phyloP scores from a whole-genome alignment of 2,888 invertebrate genomes.

The Muscina levida region DNA sequence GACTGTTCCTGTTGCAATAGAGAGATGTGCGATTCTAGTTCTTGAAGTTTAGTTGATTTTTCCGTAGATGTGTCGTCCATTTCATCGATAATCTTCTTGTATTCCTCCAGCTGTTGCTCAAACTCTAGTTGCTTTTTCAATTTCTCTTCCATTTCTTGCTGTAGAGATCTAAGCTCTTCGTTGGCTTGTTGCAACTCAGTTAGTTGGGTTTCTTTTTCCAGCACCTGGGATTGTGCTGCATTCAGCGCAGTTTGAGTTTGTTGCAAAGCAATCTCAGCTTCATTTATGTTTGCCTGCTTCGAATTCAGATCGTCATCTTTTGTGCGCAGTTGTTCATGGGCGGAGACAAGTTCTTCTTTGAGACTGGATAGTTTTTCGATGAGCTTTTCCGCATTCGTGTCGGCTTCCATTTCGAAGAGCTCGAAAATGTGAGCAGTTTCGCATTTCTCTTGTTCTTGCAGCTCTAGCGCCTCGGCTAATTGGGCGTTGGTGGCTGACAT shows the following conservation, averaged over 20 bases:
- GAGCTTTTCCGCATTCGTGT: slow-evolving; percentile 72
- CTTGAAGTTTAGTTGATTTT: slow-evolving; percentile 65
- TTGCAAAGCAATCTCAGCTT: slow-evolving; percentile 45
- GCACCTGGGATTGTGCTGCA: slow-evolving; percentile 56
- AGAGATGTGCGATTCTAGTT: slow-evolving; percentile 67
- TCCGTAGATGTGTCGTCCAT: slow-evolving; percentile 71
- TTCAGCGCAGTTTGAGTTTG: slow-evolving; percentile 57
- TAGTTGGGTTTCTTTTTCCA: slow-evolving; percentile 68
- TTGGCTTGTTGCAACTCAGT: slow-evolving; percentile 69
- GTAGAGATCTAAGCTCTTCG: slow-evolving; percentile 60
- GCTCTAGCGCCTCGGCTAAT: slow-evolving; percentile 71
- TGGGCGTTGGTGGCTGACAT: slow-evolving; percentile 74
- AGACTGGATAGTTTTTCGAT: slow-evolving; percentile 71
- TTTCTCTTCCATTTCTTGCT: slow-evolving; percentile 64
- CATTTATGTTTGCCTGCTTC: slow-evolving; percentile 42
- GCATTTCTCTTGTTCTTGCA: slow-evolving; percentile 73
- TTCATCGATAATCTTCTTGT: slow-evolving; percentile 74
- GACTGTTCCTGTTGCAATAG: slow-evolving; percentile 68
- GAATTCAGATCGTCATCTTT: slow-evolving; percentile 57
- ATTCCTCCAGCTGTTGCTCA: slow-evolving; percentile 70
- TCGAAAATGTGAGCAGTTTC: slow-evolving; percentile 76
- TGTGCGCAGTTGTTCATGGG: slow-evolving; percentile 67
- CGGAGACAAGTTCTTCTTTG: slow-evolving; percentile 70
- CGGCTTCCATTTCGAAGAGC: slow-evolving; percentile 76
- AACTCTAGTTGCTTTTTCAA: slow-evolving; percentile 67